A percentile compares a stretch with the other conserved stretches of the same genome.
These are phyloP conservation scores for Naso thynnoides DNA, from an alignment of 2,797 vertebrate genomes.

Conservation along the genomic window DNA sequence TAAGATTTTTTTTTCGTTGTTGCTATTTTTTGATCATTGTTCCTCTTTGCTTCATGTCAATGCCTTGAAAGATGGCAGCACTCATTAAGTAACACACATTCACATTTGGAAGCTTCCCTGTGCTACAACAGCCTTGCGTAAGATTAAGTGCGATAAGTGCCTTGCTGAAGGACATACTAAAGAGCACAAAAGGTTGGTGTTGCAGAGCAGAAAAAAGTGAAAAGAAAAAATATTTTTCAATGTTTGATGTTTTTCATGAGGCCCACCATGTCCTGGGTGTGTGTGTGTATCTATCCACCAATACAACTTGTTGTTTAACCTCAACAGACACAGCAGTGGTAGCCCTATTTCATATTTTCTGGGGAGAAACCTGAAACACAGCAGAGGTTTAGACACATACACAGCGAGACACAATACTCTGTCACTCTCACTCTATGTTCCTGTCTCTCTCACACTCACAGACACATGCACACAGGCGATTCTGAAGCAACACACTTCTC, in stretches of 20 bases:
- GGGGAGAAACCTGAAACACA: slow-evolving; percentile 50
- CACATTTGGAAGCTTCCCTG: background rate
- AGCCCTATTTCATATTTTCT: slow-evolving; percentile 63
- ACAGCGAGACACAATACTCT: slow-evolving; percentile 52
- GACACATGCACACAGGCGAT: slow-evolving; percentile 40
- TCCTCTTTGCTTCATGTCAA: background rate
- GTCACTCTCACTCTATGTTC: slow-evolving; percentile 60
- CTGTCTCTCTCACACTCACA: slow-evolving; percentile 59
- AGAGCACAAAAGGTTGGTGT: background rate
- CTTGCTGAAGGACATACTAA: slow-evolving; percentile 10
- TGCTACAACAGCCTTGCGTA: background rate
- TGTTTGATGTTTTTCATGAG: slow-evolving; percentile 6
- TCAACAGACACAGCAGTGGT: slow-evolving; percentile 60
- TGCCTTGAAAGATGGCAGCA: background rate
- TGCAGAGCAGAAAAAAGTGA: background rate
- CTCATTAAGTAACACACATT: background rate
- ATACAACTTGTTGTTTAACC: slow-evolving; percentile 61
- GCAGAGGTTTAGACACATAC: slow-evolving; percentile 57
- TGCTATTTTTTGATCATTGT: no score
- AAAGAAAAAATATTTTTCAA: background rate
- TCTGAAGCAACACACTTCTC: slow-evolving; percentile 47
- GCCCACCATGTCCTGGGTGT: background rate
- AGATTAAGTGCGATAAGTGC: background rate
- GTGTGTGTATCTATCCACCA: slow-evolving; percentile 38
- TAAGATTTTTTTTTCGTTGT: no score